Evolutionary conservation across 2,113 vertebrate species (phyloP), one percentile per base, ranked within the genome.

Genomic region (Limnothrissa miodon): DNA sequence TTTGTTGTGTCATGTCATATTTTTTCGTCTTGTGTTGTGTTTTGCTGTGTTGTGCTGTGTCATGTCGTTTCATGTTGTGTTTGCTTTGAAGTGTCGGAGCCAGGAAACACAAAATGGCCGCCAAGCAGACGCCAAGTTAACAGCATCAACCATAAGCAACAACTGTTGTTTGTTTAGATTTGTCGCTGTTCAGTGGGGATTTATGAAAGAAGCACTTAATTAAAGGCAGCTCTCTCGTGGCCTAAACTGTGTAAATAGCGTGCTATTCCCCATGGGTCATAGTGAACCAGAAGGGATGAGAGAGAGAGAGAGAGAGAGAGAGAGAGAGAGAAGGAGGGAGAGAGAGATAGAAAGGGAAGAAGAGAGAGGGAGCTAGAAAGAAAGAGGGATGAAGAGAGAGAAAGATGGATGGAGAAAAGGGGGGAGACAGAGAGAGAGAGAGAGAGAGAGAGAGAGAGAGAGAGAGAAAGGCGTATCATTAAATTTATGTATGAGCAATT

Each of bases 31-130:
- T 42, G 42, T n/a, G 42, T 42, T 42, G 42, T 42, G 2, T 42
- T 82, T 36, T 66, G 39, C 74, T 80, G 82, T 85, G 84, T 82
- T 74, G 44, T 74, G n/a, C n/a, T n/a, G n/a, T n/a, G n/a, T n/a
- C n/a, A n/a, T n/a, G n/a, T n/a, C n/a, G 42, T 2, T 6, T 42
- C 6, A 6, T n/a, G 42, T 42, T 42, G 42, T 42, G 2, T 42
- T 82, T 36, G 84, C 82, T 74, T 29, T 74, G 51, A 78, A 8
- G 53, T 39, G 36, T 39, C 39, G 33, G 44, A 39, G 66, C 33
- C 45, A 15, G 11, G 25, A 82, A 82, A 44, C 15, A 70, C n/a
- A 66, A 39, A 15, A 78, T 36, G 66, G 29, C 25, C 29, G 66
- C 66, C 66, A 74, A 33, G 33, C 0, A 74, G 29, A 74, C 11